These are phyloP conservation scores for Dryococelus australis DNA, from an alignment of 2,888 invertebrate genomes.

Conservation along the genomic window DNA sequence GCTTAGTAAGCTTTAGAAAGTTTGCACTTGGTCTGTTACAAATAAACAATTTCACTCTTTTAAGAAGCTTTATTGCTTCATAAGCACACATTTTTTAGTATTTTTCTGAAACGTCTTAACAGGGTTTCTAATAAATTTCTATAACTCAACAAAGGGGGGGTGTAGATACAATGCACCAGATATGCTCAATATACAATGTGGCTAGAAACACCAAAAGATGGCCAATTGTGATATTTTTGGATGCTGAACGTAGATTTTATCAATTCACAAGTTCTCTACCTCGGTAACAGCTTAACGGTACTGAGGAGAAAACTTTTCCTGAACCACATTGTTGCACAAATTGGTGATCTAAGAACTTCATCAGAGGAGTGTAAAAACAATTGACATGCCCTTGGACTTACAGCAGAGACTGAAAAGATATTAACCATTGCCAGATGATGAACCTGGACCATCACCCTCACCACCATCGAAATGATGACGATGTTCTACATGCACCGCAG, in stretches of 20 bases:
- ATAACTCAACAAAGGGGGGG: too few relatives aligned
- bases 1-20: too few relatives aligned
- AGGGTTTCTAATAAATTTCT: too few relatives aligned
- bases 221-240: conserved; percentile 32
- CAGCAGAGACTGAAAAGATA: conserved; percentile 40
- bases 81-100: too few relatives aligned
- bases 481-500: background rate
- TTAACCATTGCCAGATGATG: background rate
- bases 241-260: conserved; percentile 17
- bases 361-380: conserved; percentile 40
- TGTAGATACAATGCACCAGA: conserved; percentile 32
- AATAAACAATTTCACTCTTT: too few relatives aligned
- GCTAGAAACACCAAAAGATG: conserved; percentile 17
- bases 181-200: conserved; percentile 33
- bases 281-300: conserved; percentile 23
- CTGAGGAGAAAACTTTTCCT: conserved; percentile 37
- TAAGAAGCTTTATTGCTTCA: too few relatives aligned
- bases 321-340: conserved; percentile 43
- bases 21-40: too few relatives aligned
- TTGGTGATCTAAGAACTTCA: conserved; percentile 22
- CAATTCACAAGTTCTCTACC: conserved; percentile 4
- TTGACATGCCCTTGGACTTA: conserved; percentile 33
- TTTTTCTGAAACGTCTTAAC: too few relatives aligned
- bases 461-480: conserved; percentile 13
- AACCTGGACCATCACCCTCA: background rate